Conservation (phyloP, 2,113 vertebrate species). For the Axis porcinus region DNA sequence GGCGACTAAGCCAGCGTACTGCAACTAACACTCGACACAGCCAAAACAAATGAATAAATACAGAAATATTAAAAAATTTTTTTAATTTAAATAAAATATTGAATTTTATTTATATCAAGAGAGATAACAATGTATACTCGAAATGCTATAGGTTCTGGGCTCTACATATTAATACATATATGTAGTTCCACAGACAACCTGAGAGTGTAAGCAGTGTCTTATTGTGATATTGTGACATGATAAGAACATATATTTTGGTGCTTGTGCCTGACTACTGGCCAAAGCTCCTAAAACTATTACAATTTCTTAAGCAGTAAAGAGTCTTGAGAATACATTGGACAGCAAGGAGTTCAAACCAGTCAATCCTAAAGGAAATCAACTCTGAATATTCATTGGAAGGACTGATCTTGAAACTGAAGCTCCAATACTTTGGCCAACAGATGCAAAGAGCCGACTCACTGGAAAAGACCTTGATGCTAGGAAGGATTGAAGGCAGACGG, state of each 20-base stretch:
- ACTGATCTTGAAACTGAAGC: neutral
- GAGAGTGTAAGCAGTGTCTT: neutral
- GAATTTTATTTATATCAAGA: neutral
- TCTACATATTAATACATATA: neutral
- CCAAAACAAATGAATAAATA: neutral
- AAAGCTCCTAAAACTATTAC: neutral
- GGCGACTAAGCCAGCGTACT: neutral
- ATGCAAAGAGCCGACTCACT: neutral
- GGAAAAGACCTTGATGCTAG: neutral
- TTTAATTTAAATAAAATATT: neutral
- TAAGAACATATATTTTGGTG: neutral
- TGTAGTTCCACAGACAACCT: neutral
- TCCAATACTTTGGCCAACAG: neutral
- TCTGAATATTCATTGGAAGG: neutral
- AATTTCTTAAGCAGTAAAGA: neutral
- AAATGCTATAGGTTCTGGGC: neutral
- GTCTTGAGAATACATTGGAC: neutral
- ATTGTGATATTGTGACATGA: neutral
- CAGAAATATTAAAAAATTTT: neutral
- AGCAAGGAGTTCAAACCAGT: neutral
- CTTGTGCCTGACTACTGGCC: neutral
- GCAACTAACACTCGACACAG: neutral
- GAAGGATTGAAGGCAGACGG: neutral
- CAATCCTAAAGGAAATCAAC: neutral
- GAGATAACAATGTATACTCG: neutral